Conservation (phyloP, 2,113 vertebrate species). For the Emydocephalus ijimae region DNA sequence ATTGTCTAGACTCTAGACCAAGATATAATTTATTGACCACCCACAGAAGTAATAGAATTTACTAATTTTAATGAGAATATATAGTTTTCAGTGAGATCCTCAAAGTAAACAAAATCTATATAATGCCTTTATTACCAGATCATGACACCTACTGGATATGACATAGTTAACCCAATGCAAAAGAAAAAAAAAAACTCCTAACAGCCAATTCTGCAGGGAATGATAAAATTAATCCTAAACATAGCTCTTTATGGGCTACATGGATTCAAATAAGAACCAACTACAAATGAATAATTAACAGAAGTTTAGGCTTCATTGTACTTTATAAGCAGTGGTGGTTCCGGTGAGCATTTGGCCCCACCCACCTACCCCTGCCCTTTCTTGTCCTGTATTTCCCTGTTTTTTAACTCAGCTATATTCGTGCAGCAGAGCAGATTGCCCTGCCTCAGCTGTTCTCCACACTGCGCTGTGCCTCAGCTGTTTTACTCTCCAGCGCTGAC, state of each 20-base stretch:
- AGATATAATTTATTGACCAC: background rate
- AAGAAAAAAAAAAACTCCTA: background rate
- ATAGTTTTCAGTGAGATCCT: background rate
- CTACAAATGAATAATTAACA: background rate
- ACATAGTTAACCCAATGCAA: background rate
- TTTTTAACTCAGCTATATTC: too few relatives aligned
- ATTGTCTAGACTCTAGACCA: background rate
- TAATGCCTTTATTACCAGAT: background rate
- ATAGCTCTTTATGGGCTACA: background rate
- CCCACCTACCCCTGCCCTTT: too few relatives aligned
- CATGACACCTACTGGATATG: background rate
- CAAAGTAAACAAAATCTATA: background rate
- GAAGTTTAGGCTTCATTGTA: background rate
- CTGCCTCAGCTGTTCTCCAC: too few relatives aligned
- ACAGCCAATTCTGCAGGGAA: background rate
- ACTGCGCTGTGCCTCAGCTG: too few relatives aligned
- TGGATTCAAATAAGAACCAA: background rate
- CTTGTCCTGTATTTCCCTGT: too few relatives aligned
- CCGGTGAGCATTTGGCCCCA: too few relatives aligned
- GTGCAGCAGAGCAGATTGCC: too few relatives aligned
- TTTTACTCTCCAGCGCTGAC: too few relatives aligned
- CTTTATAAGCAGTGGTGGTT: background rate
- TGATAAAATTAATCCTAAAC: background rate
- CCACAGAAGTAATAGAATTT: background rate
- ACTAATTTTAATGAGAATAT: background rate